phyloP scores from a whole-genome alignment of 2,797 vertebrate species.

The Chelidonichthys spinosus region DNA sequence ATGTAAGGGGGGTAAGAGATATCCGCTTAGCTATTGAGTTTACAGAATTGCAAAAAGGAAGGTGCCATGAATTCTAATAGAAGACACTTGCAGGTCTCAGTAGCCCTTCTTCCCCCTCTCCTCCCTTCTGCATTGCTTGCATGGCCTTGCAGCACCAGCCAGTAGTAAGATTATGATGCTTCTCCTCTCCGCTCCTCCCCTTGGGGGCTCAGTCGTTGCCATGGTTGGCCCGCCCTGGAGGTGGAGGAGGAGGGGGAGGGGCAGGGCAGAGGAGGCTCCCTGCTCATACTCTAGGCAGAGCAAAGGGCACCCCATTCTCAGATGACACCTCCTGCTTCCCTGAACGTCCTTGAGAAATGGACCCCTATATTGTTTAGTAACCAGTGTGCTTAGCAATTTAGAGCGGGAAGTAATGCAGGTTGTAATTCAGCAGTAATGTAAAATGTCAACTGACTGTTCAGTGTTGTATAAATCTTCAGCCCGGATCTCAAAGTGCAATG shows the following conservation, averaged over 20 bases:
- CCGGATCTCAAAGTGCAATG: neutral
- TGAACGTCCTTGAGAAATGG: constrained; percentile 73
- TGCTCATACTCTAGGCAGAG: constrained; percentile 68
- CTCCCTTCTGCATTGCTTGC: constrained; percentile 60
- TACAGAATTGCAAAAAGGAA: constrained; percentile 72
- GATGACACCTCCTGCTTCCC: constrained; percentile 70
- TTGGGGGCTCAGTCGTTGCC: constrained; percentile 79
- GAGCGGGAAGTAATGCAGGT: constrained; percentile 16
- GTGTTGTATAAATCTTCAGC: constrained; percentile 23
- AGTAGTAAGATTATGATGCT: constrained; percentile 79
- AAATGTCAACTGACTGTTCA: constrained; percentile 46
- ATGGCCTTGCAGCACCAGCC: constrained; percentile 70
- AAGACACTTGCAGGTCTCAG: constrained; percentile 64
- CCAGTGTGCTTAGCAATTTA: constrained; percentile 28
- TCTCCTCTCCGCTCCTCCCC: constrained; percentile 77
- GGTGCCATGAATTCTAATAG: constrained; percentile 80
- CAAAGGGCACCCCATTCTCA: constrained; percentile 63
- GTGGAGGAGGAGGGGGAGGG: constrained; percentile 44
- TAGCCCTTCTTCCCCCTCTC: constrained; percentile 56
- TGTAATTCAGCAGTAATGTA: constrained; percentile 28
- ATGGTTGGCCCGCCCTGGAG: constrained; percentile 75
- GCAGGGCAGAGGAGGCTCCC: constrained; percentile 62
- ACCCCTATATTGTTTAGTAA: constrained; percentile 51
- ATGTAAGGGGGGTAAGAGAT: constrained; percentile 43
- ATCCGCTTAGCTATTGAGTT: constrained; percentile 65